These are phyloP conservation scores for Drosophila fuyamai DNA, from an alignment of 1,140 invertebrate genomes.

Conservation along the genomic window DNA sequence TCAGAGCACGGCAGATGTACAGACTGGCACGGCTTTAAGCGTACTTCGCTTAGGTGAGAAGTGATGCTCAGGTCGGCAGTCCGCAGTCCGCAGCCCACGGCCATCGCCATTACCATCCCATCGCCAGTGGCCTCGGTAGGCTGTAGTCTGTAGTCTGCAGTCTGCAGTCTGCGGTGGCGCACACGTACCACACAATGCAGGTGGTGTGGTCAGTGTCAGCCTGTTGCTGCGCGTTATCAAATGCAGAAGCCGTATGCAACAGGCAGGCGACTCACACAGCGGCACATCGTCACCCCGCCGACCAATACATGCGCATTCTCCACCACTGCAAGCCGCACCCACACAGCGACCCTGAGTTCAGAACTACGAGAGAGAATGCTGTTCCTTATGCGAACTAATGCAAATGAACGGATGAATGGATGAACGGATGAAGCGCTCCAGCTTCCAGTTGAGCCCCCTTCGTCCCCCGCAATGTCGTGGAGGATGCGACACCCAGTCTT, in stretches of 20 bases:
- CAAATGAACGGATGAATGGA: constrained; percentile 27
- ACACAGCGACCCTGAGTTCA: background rate
- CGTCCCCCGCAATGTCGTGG: background rate
- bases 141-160: background rate
- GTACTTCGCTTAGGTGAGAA: background rate
- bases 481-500: background rate
- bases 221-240: constrained; percentile 63
- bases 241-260: constrained; percentile 59
- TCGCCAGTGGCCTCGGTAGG: no score
- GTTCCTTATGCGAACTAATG: constrained; percentile 9
- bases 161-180: constrained; percentile 28
- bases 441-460: no score
- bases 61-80: background rate
- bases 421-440: constrained; percentile 7
- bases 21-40: background rate
- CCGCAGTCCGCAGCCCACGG: constrained; percentile 20
- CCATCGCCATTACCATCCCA: no score
- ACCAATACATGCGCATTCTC: constrained; percentile 19
- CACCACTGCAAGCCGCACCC: background rate
- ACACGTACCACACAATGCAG: constrained; percentile 12
- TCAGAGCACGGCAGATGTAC: background rate
- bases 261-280: constrained; percentile 42
- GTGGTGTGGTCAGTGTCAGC: constrained; percentile 55
- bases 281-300: background rate
- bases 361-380: no score